A percentile compares a stretch with the other conserved stretches of the same genome.
Evolutionary conservation across 2,888 invertebrate genomes (phyloP).

Genomic region (Drosophila stalkeri): DNA sequence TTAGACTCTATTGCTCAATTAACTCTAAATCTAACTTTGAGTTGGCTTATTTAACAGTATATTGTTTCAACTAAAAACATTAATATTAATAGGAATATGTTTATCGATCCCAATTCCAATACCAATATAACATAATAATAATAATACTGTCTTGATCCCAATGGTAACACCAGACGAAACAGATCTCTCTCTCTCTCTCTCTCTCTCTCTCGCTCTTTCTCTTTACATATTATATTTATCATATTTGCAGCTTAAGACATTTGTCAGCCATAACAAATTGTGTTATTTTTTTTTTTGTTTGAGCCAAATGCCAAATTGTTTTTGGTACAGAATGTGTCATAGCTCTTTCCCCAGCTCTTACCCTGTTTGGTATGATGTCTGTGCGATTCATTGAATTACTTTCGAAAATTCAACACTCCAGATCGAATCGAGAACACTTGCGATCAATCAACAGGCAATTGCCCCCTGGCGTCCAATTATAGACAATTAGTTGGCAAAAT

Average conservation of each 20-base stretch:
- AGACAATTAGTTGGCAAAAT: conserved; percentile 76
- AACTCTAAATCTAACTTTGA: too few species aligned
- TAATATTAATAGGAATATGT: neutral
- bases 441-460: conserved; percentile 64
- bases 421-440: conserved; percentile 56
- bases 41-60: too few species aligned
- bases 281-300: neutral
- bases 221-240: neutral
- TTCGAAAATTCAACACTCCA: conserved; percentile 45
- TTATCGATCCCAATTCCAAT: neutral
- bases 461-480: conserved; percentile 65
- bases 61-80: too few species aligned
- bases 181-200: neutral
- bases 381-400: conserved; percentile 27
- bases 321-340: neutral
- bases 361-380: conserved; percentile 22
- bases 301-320: neutral
- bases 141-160: neutral
- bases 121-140: neutral
- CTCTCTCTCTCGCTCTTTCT: neutral
- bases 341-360: conserved; percentile 14
- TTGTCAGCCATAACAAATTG: neutral
- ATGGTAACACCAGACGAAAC: neutral
- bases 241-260: conserved; percentile 3
- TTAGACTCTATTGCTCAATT: too few species aligned